phyloP scores from a whole-genome alignment of 2,888 invertebrate genomes.

The Archips crataeganus region DNA sequence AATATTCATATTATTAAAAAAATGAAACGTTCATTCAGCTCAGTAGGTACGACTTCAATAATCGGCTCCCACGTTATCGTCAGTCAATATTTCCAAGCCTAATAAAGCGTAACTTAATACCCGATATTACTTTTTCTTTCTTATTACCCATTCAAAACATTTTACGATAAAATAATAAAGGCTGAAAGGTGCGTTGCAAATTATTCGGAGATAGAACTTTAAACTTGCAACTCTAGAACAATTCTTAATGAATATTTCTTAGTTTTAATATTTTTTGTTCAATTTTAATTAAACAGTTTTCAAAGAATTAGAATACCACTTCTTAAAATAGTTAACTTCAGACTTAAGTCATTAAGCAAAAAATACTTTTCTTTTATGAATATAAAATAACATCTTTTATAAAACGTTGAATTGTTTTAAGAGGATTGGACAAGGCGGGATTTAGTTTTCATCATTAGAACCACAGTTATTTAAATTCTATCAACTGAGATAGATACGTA shows the following conservation, averaged over 20 bases:
- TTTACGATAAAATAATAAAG: neutral
- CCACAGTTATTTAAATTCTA: no score
- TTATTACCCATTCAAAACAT: slow-evolving; percentile 1
- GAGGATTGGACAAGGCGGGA: no score
- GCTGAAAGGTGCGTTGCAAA: neutral
- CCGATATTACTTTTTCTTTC: slow-evolving; percentile 2
- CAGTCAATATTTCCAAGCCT: neutral
- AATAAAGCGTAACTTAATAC: neutral
- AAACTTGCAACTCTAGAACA: neutral
- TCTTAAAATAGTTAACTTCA: neutral
- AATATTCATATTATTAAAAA: neutral
- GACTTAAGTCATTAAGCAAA: neutral
- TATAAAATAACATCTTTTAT: no score
- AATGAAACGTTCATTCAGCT: neutral
- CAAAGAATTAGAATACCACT: neutral
- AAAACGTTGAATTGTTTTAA: no score
- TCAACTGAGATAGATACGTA: no score
- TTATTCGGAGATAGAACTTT: neutral
- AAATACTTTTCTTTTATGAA: neutral
- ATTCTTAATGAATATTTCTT: neutral
- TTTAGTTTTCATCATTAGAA: no score
- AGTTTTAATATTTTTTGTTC: neutral
- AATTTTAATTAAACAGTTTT: slow-evolving; percentile 2
- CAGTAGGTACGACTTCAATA: neutral
- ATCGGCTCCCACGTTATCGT: neutral